Evolutionary conservation across 2,113 vertebrate genomes (phyloP).

Genomic region (Pipra filicauda): DNA sequence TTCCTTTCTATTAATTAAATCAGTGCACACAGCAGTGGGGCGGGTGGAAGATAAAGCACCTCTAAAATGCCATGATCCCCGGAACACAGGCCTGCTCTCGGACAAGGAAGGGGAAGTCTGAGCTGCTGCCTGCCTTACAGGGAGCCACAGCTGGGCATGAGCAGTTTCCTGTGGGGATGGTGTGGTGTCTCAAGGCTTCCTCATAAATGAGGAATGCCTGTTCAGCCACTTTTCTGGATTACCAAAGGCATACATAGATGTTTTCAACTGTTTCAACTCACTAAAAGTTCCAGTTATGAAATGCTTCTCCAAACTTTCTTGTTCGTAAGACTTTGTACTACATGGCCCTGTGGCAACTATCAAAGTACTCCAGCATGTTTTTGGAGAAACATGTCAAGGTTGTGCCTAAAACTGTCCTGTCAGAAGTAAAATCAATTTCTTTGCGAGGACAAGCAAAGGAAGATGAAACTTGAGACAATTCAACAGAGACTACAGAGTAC

Average conservation of each 20-base stretch:
- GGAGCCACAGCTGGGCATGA: not conserved
- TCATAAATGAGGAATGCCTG: slow-evolving; percentile 22
- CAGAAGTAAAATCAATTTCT: not conserved
- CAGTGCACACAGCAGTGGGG: not conserved
- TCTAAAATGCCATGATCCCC: not conserved
- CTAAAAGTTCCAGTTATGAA: not conserved
- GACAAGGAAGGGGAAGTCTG: not conserved
- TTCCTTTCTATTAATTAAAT: not conserved
- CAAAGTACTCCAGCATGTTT: not conserved
- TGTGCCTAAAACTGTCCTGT: not conserved
- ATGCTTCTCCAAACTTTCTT: not conserved
- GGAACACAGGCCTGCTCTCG: not conserved
- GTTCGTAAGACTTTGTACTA: not conserved
- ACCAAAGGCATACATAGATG: not conserved
- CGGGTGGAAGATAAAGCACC: not conserved
- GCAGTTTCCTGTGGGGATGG: slow-evolving; percentile 15
- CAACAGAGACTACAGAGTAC: not conserved
- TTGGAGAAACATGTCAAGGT: not conserved
- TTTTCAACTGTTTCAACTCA: not conserved
- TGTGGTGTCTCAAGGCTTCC: not conserved
- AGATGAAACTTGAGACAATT: not conserved
- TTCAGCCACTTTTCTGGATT: not conserved
- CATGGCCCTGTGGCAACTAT: not conserved
- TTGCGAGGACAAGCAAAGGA: not conserved
- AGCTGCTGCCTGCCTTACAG: not conserved